Base-by-base conservation (phyloP, 2,888 invertebrate species). In the Lepeophtheirus nordmannii region DNA sequence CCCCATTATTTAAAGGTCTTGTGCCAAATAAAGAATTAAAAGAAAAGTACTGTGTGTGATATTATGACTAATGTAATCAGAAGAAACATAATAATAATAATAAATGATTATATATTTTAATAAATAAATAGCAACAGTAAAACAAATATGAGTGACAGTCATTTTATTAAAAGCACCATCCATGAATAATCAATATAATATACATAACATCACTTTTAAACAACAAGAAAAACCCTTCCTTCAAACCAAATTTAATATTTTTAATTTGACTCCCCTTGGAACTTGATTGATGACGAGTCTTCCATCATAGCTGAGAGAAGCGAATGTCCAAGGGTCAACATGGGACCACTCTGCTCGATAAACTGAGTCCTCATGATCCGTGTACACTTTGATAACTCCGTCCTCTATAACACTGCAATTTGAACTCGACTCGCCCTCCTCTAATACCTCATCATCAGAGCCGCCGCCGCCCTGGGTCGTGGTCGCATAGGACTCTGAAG, bases 301-400 rank as follows among this genome's bases (percentile, higher is more conserved):
- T 0, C 97, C 98, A 77, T 98, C 98, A 75, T 94, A 96, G 75
- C 94, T 94, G 1, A 96, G 80, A 0, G 96, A 96, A n/a, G 97
- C 97, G 80, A 96, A 97, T 67, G 92, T 86, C 97, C 97, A 98
- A 14, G 97, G 94, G 78, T 98, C 97, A 30, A 90, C 89, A 23
- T 87, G 84, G 69, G 93, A 93, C 97, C 97, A 98, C 76, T 94
- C 94, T 0, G 87, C 90, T 73, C 89, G 87, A 78, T 96, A 98
- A 17, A 98, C 96, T 9, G 92, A 91, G 76, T 98, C 97, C 75
- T 70, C 97, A 74, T 98, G 96, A 72, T 93, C 91, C 74, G 97
- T 94, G 74, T 92, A 94, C 68, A 86, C 87, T 65, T 88, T 87
- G 7, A 97, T 80, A 0, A 94, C 83, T 1, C 92, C 92, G 77